Evolutionary conservation across 2,797 vertebrate species (phyloP).

Genomic region (Schizothorax lantsangensis): DNA sequence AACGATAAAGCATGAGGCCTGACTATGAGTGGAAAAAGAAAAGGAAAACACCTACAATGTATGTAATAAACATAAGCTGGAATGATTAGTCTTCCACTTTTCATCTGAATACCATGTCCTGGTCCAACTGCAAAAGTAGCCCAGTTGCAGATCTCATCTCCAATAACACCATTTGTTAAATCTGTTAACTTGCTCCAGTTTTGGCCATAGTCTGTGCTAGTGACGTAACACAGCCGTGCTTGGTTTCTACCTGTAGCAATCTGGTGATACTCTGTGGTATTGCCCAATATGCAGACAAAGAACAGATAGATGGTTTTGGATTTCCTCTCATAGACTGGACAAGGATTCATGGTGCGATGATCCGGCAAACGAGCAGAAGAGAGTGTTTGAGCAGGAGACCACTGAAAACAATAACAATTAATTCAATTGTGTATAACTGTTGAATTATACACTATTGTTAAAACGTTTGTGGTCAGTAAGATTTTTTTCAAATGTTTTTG

Average conservation of each 20-base stretch:
- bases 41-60: conserved; percentile 68
- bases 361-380: conserved; percentile 68
- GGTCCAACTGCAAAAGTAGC: conserved; percentile 94
- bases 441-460: neutral
- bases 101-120: conserved; percentile 88
- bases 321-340: conserved; percentile 84
- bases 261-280: conserved; percentile 78
- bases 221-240: conserved; percentile 82
- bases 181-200: conserved; percentile 82
- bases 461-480: neutral
- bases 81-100: conserved; percentile 83
- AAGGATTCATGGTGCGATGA: conserved; percentile 93
- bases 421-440: neutral
- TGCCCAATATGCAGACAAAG: conserved; percentile 83
- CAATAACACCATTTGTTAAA: conserved; percentile 81
- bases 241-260: conserved; percentile 81
- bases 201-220: conserved; percentile 82
- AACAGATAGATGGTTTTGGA: conserved; percentile 85
- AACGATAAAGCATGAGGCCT: conserved; percentile 82
- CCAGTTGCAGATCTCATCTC: conserved; percentile 77
- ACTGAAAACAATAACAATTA: conserved; percentile 67
- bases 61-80: conserved; percentile 85
- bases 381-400: conserved; percentile 76
- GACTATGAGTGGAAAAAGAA: conserved; percentile 70
- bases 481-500: neutral